Base-by-base conservation (phyloP, 2,888 invertebrate species). In the Syrista parreyssii region DNA sequence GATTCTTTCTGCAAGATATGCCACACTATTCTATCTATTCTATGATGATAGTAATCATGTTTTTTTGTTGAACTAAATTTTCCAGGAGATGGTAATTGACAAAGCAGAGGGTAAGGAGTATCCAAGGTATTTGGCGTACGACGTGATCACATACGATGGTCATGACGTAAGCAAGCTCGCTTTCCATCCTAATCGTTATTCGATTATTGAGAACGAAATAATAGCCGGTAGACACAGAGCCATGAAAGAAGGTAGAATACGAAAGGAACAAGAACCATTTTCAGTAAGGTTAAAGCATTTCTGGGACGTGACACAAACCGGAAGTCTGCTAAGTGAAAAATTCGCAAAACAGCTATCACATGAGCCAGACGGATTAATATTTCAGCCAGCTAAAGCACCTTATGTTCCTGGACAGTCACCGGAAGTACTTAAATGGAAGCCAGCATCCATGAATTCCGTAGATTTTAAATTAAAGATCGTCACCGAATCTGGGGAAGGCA, bases 281-380 rank as follows among this genome's bases (percentile, higher is more conserved):
- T 96, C 98, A 83, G 94, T 99, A 0, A 93, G 99, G 12, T 92
- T 94, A 72, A 99, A 99, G 91, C 95, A 96, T 34, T 99, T 99
- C 92, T 99, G 97, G 96, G 96, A 97, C 75, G 92, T 98, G 77
- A 93, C 94, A 0, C 94, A 94, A 91, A 94, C 97, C 0, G 93
- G 92, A 6, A 94, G 93, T 85, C 92, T 97, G 73, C 92, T 97
- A 4, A 95, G 96, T 23, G 96, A 97, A 73, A 97, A 97, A 88
- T 99, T 99, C 92, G 95, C 96, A 0, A 95, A 95, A 84, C 94
- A 95, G 68, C 92, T 99, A 31, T 93, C 95, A 0, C 99, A 99
- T 89, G 98, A 99, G 91, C 98, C 99, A 0, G 99, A 99, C 89
- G 99, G 99, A 32, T 93, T 99, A 23, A 98, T 99, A 88, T 99